Conservation (phyloP, 2,888 invertebrate genomes). For the Drosophila rellima region DNA sequence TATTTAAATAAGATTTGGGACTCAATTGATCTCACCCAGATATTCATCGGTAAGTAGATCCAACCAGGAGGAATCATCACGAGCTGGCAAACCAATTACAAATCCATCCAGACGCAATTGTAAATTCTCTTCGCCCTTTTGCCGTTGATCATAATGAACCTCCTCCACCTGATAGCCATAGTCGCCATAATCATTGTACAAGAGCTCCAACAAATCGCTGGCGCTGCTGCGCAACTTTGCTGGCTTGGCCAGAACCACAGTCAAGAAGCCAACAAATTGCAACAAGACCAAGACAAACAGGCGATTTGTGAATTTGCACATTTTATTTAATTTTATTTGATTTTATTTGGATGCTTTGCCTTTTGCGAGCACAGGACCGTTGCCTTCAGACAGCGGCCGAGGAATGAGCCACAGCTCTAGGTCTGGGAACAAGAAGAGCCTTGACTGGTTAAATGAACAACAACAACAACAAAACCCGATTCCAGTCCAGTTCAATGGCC, state of each 20-base stretch:
- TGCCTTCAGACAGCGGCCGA: conserved; percentile 48
- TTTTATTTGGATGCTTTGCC: conserved; percentile 14
- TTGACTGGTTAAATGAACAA: conserved; percentile 13
- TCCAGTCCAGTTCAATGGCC: conserved; percentile 69
- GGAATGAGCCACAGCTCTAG: conserved; percentile 64
- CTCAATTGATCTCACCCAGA: conserved; percentile 39
- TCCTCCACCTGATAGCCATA: conserved; percentile 82
- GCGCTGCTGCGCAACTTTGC: conserved; percentile 38
- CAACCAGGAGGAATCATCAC: conserved; percentile 47
- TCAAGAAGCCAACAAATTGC: conserved; percentile 31
- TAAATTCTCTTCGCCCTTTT: conserved; percentile 92
- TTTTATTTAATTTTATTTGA: conserved; percentile 37
- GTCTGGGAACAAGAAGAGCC: conserved; percentile 45
- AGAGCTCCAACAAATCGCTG: conserved; percentile 58
- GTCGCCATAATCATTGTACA: conserved; percentile 69
- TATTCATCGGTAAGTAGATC: conserved; percentile 59
- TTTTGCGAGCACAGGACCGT: conserved; percentile 55
- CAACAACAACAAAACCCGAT: conserved; percentile 59
- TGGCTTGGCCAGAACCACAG: conserved; percentile 38
- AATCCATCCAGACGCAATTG: conserved; percentile 88
- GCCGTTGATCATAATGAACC: conserved; percentile 90
- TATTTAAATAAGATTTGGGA: neutral
- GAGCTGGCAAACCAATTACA: conserved; percentile 74
- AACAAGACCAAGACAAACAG: conserved; percentile 79
- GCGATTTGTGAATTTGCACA: conserved; percentile 85